Percentiles rank a stretch among this genome's conserved stretches.
Conservation (phyloP, 2,113 vertebrate species). For the Saguinus midas region DNA sequence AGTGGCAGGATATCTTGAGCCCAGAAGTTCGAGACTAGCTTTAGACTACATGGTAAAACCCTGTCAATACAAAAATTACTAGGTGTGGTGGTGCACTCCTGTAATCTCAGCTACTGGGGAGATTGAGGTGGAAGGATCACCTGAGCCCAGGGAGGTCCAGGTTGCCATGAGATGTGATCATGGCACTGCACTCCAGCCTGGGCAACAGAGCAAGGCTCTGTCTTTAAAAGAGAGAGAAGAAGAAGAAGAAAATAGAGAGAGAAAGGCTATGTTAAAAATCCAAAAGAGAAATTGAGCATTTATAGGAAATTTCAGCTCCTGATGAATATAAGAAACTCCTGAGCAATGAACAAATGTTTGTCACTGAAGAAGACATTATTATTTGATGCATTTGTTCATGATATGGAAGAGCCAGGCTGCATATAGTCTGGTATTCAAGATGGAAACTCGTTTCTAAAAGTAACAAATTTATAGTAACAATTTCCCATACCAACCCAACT, state of each 20-base stretch:
- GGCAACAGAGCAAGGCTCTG: too few relatives aligned
- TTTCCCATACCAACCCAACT: neutral
- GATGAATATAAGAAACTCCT: neutral
- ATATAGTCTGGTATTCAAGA: neutral
- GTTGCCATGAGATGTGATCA: too few relatives aligned
- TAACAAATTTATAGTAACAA: neutral
- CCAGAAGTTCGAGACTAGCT: too few relatives aligned
- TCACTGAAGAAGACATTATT: neutral
- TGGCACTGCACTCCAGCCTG: too few relatives aligned
- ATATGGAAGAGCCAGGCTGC: neutral
- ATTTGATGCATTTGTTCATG: neutral
- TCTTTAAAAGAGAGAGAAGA: too few relatives aligned
- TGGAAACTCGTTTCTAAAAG: neutral
- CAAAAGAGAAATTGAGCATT: neutral
- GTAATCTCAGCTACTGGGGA: too few relatives aligned
- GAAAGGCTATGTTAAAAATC: neutral
- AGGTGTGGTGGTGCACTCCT: too few relatives aligned
- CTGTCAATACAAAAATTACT: too few relatives aligned
- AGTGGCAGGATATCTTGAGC: too few relatives aligned
- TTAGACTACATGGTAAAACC: too few relatives aligned
- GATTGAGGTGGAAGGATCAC: too few relatives aligned
- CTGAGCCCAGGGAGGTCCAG: too few relatives aligned
- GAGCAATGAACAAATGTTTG: neutral
- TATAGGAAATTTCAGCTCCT: neutral
- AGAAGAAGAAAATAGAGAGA: neutral